These are phyloP conservation scores for Crambe crambe DNA, from an alignment of 37 sponge, comb jelly and placozoan species.

Conservation along the genomic window DNA sequence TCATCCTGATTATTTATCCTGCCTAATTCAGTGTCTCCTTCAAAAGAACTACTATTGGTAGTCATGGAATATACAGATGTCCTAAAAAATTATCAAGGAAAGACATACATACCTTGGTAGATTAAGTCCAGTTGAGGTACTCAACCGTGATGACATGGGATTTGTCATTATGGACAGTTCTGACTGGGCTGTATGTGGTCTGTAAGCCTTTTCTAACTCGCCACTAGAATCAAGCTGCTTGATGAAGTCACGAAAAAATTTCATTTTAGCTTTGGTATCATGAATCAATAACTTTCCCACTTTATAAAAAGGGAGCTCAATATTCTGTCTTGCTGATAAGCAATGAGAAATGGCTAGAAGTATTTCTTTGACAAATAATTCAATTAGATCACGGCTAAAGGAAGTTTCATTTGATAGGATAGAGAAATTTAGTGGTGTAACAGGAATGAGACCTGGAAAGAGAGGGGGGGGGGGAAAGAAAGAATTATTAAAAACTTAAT, in stretches of 20 bases:
- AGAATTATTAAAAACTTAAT: no score
- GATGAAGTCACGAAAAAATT: conserved; percentile 84
- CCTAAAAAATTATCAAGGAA: not conserved
- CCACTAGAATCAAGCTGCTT: conserved; percentile 62
- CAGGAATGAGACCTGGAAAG: conserved; percentile 79
- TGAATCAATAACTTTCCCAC: conserved; percentile 70
- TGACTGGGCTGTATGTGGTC: conserved; percentile 1
- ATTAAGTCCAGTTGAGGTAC: not conserved
- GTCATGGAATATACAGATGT: not conserved
- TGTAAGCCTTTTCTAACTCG: conserved; percentile 52
- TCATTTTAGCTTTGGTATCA: conserved; percentile 81
- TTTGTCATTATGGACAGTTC: conserved; percentile 44
- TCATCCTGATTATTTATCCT: not conserved
- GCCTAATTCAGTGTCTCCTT: not conserved
- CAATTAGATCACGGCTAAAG: conserved; percentile 73
- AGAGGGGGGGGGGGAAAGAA: no score
- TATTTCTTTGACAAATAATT: conserved; percentile 75
- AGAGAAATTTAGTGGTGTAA: conserved; percentile 78
- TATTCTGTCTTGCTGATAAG: conserved; percentile 35
- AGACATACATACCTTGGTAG: not conserved
- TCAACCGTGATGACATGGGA: conserved; percentile 18
- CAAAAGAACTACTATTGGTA: not conserved
- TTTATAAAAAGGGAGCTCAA: conserved; percentile 63
- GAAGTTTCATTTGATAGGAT: conserved; percentile 62
- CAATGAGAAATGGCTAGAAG: conserved; percentile 55